Evolutionary conservation across 2,888 invertebrate species (phyloP).

Genomic region (Pomacea canaliculata): DNA sequence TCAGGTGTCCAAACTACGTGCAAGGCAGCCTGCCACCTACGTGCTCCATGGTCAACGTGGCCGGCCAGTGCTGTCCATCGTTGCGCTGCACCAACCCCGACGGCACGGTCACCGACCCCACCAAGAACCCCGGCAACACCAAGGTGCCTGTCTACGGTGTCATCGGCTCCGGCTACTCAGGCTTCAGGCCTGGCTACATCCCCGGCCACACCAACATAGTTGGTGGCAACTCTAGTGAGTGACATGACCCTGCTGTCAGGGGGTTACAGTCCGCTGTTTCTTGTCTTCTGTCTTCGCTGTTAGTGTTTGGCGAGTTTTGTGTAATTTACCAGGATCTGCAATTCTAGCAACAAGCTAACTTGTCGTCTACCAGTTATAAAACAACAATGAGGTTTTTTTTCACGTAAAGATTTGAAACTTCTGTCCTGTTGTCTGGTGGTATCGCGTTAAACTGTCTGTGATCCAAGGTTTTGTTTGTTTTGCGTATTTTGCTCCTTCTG

Average conservation of each 20-base stretch:
- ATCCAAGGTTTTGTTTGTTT: no score
- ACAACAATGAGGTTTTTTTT: no score
- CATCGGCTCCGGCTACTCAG: slow-evolving; percentile 46
- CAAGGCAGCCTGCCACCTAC: slow-evolving; percentile 44
- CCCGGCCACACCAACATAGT: slow-evolving; percentile 10
- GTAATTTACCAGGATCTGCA: background rate
- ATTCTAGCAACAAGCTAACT: no score
- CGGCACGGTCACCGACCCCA: slow-evolving; percentile 22
- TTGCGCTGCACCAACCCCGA: slow-evolving; percentile 49
- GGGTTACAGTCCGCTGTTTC: no score
- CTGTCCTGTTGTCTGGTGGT: no score
- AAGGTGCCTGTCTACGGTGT: slow-evolving; percentile 46
- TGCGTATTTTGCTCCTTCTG: no score
- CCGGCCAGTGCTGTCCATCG: slow-evolving; percentile 50
- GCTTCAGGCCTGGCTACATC: slow-evolving; percentile 47
- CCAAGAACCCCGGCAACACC: slow-evolving; percentile 20
- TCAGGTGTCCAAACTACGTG: slow-evolving; percentile 50
- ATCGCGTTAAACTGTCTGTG: no score
- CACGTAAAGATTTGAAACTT: no score
- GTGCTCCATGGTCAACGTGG: slow-evolving; percentile 41
- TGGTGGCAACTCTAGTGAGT: slow-evolving; percentile 21
- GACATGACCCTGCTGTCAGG: background rate
- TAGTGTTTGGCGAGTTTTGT: no score
- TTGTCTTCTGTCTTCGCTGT: no score
- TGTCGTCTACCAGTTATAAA: no score